Evolutionary conservation across 2,888 invertebrate genomes (phyloP).

Genomic region (Trichogramma evanescens): DNA sequence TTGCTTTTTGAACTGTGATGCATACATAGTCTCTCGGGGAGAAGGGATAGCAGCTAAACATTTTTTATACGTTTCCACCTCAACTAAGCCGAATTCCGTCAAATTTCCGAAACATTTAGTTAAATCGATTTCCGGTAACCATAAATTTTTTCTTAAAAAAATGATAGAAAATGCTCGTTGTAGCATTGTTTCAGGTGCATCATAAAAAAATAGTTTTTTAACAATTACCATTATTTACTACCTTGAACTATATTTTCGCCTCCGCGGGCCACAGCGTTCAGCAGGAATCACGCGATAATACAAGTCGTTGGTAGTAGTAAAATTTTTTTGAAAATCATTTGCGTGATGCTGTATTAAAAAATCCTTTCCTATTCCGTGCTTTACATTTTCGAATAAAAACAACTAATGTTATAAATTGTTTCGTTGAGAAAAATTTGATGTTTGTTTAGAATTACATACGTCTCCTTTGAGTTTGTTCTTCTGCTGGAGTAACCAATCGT

Average conservation of each 20-base stretch:
- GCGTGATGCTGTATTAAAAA: constrained; percentile 9
- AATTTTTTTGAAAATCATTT: constrained; percentile 4
- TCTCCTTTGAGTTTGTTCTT: not conserved
- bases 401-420: not conserved
- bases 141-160: constrained; percentile 9
- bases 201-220: not conserved
- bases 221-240: not conserved
- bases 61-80: not conserved
- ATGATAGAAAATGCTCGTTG: not conserved
- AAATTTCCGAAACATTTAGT: constrained; percentile 10
- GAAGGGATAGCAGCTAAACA: not conserved
- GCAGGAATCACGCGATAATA: constrained; percentile 3
- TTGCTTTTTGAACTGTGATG: not conserved
- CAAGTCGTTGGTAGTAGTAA: constrained; percentile 14
- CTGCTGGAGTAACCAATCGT: not conserved
- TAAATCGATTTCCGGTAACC: constrained; percentile 16
- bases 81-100: not conserved
- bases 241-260: constrained; percentile 11
- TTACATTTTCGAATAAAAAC: not conserved
- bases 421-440: not conserved
- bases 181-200: not conserved
- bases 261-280: constrained; percentile 7
- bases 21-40: not conserved
- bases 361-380: constrained; percentile 12
- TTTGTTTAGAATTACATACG: constrained; percentile 3